Percentiles rank a stretch among this genome's conserved stretches.
Evolutionary conservation across 2,113 vertebrate species (phyloP).

Genomic region (Ictalurus furcatus): DNA sequence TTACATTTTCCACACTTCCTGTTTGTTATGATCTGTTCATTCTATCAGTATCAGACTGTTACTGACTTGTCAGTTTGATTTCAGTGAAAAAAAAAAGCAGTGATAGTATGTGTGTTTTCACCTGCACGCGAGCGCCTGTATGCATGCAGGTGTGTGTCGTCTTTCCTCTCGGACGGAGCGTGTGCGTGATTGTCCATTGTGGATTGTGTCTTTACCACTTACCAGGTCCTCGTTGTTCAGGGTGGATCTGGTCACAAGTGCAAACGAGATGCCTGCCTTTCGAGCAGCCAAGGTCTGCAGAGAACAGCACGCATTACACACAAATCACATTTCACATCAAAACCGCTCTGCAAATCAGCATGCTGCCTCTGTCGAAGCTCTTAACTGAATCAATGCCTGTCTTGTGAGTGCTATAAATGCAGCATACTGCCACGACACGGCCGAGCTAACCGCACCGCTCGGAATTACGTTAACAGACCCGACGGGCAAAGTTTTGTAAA

Average conservation of each 20-base stretch:
- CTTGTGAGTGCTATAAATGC: neutral
- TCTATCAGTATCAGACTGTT: neutral
- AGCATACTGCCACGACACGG: neutral
- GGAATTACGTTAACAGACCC: neutral
- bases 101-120: neutral
- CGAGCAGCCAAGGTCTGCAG: constrained; percentile 91
- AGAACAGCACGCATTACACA: neutral
- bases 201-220: constrained; percentile 63
- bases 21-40: neutral
- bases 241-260: constrained; percentile 90
- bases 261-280: constrained; percentile 96
- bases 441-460: neutral
- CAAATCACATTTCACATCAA: neutral
- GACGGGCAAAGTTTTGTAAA: neutral
- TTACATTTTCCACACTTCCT: neutral
- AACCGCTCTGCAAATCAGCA: neutral
- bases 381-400: neutral
- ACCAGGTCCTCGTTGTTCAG: constrained; percentile 96
- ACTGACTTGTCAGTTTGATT: neutral
- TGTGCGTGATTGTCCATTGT: constrained; percentile 15
- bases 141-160: neutral
- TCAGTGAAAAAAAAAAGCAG: neutral
- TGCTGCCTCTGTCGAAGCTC: neutral
- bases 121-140: neutral
- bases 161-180: neutral